Base-by-base conservation (phyloP, 64 coral and sea anemone species). In the Montipora capricornis region DNA sequence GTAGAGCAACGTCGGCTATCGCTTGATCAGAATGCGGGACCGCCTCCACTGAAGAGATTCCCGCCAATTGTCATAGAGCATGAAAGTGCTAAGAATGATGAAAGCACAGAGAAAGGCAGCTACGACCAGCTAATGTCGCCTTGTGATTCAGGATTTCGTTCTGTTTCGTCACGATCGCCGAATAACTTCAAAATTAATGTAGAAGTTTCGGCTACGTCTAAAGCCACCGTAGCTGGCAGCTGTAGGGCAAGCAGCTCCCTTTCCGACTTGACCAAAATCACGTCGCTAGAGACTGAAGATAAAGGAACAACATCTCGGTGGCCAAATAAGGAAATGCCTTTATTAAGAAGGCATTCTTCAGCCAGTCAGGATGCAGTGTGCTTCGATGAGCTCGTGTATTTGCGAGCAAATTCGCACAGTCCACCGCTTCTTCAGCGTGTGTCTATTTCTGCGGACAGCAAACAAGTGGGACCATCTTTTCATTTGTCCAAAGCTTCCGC, bases 261-360 rank as follows among this genome's bases (percentile, higher is more conserved):
- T 47, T 51, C 61, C 66, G 82, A 86, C 61, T 86, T 71, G 47
- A 86, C 64, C 47, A 86, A 86, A 86, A 49, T 86, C 67, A 20
- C 82, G 16, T 15, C 20, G 17, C 8, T 20, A n/a, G 66, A 48
- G 24, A 13, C 7, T 12, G 16, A 71, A 16, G 8, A 6, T n/a
- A 37, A 71, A 17, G 67, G 45, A 44, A 73, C 62, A 19, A 17
- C 64, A 13, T 71, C 82, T 4, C 62, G 62, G 3, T 71, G 82
- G 82, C 68, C 17, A 10, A 86, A n/a, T 44, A 86, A 73, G 22
- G 82, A 86, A 68, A 86, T 86, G 82, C 82, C 82, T 14, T 64
- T 86, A 14, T 71, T 86, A 22, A 68, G 82, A 64, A 86, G 82
- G 47, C 82, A 86, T 8, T 86, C 82, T 86, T 86, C 82, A 11